Conservation (phyloP, 2,113 vertebrate genomes). For the Mellivora capensis region DNA sequence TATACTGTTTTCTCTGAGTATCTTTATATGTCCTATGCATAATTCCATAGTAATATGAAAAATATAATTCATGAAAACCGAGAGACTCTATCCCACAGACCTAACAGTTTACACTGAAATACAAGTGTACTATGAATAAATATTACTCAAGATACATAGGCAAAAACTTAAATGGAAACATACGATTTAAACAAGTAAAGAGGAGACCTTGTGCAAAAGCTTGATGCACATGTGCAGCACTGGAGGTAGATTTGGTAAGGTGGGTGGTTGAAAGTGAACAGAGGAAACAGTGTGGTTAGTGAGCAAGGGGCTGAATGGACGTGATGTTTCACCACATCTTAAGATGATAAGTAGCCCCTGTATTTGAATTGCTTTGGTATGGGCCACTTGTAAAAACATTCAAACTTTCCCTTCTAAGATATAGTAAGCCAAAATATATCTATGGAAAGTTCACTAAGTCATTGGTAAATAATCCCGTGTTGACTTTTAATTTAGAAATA, state of each 20-base stretch:
- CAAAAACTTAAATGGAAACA: neutral
- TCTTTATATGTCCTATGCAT: neutral
- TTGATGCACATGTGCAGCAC: rapidly evolving
- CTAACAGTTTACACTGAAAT: neutral
- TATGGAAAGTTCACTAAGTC: constrained; percentile 80
- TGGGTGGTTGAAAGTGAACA: neutral
- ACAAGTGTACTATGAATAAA: neutral
- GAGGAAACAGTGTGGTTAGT: neutral
- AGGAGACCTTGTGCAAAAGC: neutral
- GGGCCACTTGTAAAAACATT: constrained; percentile 67
- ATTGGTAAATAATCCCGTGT: constrained; percentile 77
- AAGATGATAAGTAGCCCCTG: neutral
- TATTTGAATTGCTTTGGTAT: neutral
- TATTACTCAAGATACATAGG: neutral
- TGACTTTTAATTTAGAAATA: constrained; percentile 86
- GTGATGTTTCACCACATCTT: neutral
- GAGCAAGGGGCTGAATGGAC: neutral
- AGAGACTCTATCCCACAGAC: neutral
- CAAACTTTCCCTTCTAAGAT: constrained; percentile 67
- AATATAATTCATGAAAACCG: neutral
- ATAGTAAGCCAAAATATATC: constrained; percentile 52
- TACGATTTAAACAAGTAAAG: neutral
- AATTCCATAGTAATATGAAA: neutral
- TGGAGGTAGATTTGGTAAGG: neutral
- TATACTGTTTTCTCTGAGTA: neutral